Percentiles rank a stretch among this genome's conserved stretches.
These are phyloP conservation scores for Momotus momota DNA, from an alignment of 2,797 vertebrate species.

Conservation along the genomic window DNA sequence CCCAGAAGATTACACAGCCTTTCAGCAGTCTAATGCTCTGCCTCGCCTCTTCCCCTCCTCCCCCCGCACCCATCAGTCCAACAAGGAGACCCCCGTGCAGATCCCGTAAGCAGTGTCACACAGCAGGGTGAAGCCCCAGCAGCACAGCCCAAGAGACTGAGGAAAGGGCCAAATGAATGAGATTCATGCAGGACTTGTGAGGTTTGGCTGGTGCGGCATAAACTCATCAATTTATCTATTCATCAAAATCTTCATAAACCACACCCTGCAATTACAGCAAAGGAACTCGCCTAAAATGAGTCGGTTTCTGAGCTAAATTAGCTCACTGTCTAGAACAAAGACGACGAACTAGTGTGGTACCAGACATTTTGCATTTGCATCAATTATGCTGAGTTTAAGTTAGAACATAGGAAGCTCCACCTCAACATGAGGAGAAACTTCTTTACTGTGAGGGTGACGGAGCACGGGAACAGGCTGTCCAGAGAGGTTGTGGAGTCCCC, in stretches of 20 bases:
- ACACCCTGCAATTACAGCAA: conserved; percentile 56
- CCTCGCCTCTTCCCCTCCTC: not conserved
- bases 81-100: accelerated
- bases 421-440: no score
- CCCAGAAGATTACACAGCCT: not conserved
- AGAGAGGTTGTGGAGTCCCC: no score
- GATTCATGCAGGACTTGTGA: not conserved
- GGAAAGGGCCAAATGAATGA: not conserved
- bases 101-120: accelerated
- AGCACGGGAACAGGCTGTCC: no score
- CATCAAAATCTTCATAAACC: conserved; percentile 39
- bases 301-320: conserved; percentile 50
- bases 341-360: not conserved
- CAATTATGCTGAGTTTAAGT: not conserved
- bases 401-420: no score
- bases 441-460: no score
- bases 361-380: not conserved
- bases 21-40: not conserved
- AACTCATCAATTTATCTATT: conserved; percentile 44
- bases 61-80: accelerated
- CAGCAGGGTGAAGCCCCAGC: not conserved
- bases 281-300: conserved; percentile 13
- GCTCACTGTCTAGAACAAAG: conserved; percentile 50
- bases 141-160: not conserved
- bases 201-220: not conserved